Percentiles rank a stretch among this genome's conserved stretches.
phyloP scores from a whole-genome alignment of 2,797 vertebrate species.

The Chelidonichthys spinosus region DNA sequence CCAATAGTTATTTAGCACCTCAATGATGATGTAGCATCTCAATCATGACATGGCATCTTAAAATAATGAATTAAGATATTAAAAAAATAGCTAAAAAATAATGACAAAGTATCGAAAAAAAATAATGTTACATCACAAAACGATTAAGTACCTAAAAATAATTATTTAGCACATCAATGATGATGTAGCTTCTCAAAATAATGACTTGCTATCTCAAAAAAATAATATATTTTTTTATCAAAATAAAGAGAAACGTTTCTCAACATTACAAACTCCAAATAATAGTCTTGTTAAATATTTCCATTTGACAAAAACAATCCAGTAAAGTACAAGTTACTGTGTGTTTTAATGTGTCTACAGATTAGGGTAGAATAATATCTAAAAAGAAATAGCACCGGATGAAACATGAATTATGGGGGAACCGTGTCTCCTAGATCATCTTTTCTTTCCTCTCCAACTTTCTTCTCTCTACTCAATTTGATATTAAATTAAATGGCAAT shows the following conservation, averaged over 20 bases:
- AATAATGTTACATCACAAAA: not conserved
- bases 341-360: conserved; percentile 1
- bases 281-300: not conserved
- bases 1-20: not conserved
- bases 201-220: too few relatives aligned
- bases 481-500: not conserved
- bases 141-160: not conserved
- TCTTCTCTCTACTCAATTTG: not conserved
- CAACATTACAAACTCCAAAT: not conserved
- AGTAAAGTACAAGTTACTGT: not conserved
- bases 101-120: too few relatives aligned
- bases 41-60: too few relatives aligned
- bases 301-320: not conserved
- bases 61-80: not conserved
- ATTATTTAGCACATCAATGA: too few relatives aligned
- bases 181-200: too few relatives aligned
- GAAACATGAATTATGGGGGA: not conserved
- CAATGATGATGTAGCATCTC: too few relatives aligned
- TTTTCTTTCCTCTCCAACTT: not conserved
- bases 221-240: too few relatives aligned
- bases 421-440: not conserved
- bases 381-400: not conserved
- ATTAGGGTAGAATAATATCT: not conserved
- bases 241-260: too few relatives aligned
- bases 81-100: too few relatives aligned